A percentile compares a stretch with the other conserved stretches of the same genome.
phyloP scores from a whole-genome alignment of 2,888 invertebrate species.

The Euzetes globulus region DNA sequence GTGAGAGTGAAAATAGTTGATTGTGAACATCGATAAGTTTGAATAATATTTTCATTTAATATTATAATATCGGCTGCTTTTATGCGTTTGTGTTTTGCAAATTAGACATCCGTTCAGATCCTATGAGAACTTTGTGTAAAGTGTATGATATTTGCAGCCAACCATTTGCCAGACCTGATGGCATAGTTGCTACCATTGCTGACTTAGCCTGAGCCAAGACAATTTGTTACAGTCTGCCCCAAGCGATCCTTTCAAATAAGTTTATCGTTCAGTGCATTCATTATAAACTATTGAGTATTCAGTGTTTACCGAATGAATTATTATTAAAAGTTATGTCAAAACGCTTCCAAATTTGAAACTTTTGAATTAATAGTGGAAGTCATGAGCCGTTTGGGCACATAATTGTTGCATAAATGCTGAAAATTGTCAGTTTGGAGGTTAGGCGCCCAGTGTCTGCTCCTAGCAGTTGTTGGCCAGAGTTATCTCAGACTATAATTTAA shows the following conservation, averaged over 20 bases:
- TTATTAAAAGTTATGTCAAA: neutral
- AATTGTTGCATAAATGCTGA: constrained; percentile 7
- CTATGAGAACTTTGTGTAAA: neutral
- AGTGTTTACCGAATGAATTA: neutral
- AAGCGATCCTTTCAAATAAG: neutral
- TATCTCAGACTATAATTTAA: constrained; percentile 7
- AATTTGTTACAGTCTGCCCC: neutral
- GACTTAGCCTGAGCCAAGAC: neutral
- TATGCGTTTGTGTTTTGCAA: neutral
- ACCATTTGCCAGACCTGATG: neutral
- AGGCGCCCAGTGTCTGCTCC: neutral
- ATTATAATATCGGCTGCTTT: neutral
- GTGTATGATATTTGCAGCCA: neutral
- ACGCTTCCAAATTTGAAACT: neutral
- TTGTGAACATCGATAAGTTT: neutral
- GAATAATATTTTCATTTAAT: neutral
- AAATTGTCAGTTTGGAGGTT: neutral
- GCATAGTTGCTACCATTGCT: constrained; percentile 7
- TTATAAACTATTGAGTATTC: neutral
- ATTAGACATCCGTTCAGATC: neutral
- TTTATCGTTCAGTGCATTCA: neutral
- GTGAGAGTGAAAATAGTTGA: constrained; percentile 1
- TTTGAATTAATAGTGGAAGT: neutral
- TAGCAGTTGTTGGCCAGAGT: neutral
- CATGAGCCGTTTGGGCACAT: constrained; percentile 3